Base-by-base conservation (phyloP, 1,140 invertebrate genomes). In the Nymphalis io region DNA sequence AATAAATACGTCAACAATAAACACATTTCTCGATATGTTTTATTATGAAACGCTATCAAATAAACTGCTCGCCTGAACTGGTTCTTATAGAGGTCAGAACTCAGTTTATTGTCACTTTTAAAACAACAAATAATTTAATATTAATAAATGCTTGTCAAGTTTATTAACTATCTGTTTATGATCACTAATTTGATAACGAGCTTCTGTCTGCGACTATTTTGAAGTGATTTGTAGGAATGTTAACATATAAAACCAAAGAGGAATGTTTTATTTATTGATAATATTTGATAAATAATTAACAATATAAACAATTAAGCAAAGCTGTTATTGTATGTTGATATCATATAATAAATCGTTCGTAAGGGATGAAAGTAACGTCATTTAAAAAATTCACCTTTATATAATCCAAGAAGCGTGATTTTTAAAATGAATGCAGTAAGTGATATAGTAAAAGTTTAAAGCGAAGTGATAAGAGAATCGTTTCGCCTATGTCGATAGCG, bases 11-110 rank as follows among this genome's bases (percentile, higher is more conserved):
- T 58, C 65, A 44, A 53, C 58, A 68, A 53, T 60, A 68, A 60
- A 68, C 65, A 53, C 40, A 57, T 60, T 58, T 60, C 58, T 16
- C 65, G 65, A 53, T 60, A 67, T 60, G 65, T 21, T 67, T 67
- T 67, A 67, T 67, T 23, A 51, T 46, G n/a, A 46, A 46, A 46
- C 6, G 44, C 4, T 2, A 18, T 4, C 5, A 18, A 18, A 48
- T 18, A 18, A 48, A n/a, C 4, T 5, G 1, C 46, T 20, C 8
- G 27, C 1, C 4, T 16, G 18, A 51, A 51, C 46, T 20, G 18
- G 46, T 51, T 20, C 11, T 20, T 16, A 51, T 51, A 51, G 46
- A 51, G 46, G 8, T 51, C 6, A 10, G 1, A 18, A 51, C 20
- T 20, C 2, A 5, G 8, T 20, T 51, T 11, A n/a, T 20, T 51